phyloP scores from a whole-genome alignment of 2,797 vertebrate species.

The Poecile montanus region DNA sequence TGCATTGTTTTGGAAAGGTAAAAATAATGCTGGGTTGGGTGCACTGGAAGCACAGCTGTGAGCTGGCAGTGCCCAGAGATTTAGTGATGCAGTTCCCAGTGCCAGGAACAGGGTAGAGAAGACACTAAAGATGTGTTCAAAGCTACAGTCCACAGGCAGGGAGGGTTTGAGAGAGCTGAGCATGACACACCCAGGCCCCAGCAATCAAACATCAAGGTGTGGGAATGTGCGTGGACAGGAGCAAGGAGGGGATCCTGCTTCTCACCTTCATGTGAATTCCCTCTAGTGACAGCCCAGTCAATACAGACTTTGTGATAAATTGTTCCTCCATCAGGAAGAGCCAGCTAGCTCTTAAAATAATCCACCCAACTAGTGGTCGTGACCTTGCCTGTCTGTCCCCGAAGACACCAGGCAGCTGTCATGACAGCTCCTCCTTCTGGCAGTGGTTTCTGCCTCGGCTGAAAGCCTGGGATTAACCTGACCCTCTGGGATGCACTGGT shows the following conservation, averaged over 20 bases:
- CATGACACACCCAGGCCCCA: neutral
- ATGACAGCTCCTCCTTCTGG: neutral
- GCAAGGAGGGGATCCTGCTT: neutral
- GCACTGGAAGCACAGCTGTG: neutral
- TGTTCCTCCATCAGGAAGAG: neutral
- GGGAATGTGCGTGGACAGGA: accelerated
- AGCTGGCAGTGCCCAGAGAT: neutral
- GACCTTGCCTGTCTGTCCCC: neutral
- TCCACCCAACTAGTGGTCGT: accelerated
- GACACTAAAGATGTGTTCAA: neutral
- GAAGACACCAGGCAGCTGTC: neutral
- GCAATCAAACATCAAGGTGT: neutral
- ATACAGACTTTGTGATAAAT: neutral
- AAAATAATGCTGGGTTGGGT: neutral
- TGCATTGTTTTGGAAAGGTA: neutral
- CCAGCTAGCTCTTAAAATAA: neutral
- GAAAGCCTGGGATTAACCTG: neutral
- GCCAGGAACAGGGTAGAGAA: neutral
- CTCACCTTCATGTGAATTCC: neutral
- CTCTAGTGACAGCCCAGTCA: neutral
- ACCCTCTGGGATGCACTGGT: neutral
- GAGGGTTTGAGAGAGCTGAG: neutral
- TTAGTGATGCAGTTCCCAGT: neutral
- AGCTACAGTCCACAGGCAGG: neutral
- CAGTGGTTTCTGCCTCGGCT: neutral